Evolutionary conservation across 2,113 vertebrate genomes (phyloP).

Genomic region (Sigmodon hispidus): DNA sequence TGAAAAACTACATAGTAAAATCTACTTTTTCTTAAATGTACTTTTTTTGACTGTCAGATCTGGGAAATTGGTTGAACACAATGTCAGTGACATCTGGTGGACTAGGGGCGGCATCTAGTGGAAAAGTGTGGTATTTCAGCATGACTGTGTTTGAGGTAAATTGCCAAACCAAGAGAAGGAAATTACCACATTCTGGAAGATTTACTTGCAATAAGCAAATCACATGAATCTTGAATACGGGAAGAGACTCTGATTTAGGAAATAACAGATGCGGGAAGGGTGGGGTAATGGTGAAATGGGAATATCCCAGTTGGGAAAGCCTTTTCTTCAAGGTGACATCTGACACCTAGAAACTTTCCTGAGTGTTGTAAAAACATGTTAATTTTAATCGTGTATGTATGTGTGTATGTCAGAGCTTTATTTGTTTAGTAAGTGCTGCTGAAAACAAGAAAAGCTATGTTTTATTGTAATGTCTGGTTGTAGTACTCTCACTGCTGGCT

Average conservation of each 20-base stretch:
- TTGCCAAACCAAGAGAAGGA: conserved; percentile 24
- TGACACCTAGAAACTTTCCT: not conserved
- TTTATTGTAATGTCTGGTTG: not conserved
- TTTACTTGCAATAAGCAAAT: conserved; percentile 22
- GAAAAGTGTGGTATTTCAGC: conserved; percentile 49
- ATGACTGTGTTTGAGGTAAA: not conserved
- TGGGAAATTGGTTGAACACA: not conserved
- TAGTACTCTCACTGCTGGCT: not conserved
- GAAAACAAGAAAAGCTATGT: not conserved
- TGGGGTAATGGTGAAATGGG: not conserved
- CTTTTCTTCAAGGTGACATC: not conserved
- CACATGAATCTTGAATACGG: not conserved
- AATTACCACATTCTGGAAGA: conserved; percentile 56
- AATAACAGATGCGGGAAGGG: not conserved
- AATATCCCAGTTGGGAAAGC: conserved; percentile 12
- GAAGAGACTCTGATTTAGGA: conserved; percentile 39
- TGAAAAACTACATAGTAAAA: not conserved
- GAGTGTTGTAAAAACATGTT: not conserved
- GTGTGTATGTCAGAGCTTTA: not conserved
- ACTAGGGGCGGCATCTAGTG: conserved; percentile 73
- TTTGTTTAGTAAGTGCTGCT: conserved; percentile 11
- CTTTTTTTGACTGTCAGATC: not conserved
- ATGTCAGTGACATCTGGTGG: not conserved
- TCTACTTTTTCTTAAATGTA: not conserved
- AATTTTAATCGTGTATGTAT: not conserved